Evolutionary conservation across 2,797 vertebrate genomes (phyloP).

Genomic region (Mormyrus proboscirostris): DNA sequence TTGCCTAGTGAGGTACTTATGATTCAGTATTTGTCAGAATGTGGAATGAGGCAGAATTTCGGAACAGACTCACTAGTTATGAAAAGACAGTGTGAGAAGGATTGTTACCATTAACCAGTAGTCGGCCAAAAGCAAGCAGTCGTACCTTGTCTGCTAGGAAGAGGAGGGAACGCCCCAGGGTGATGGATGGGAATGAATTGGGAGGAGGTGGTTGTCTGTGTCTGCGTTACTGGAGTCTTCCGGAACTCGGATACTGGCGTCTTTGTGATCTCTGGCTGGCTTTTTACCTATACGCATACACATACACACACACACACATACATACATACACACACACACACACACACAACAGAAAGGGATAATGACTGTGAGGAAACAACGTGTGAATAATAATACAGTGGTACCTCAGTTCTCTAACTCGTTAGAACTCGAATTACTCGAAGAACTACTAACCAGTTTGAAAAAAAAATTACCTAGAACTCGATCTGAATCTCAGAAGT

Average conservation of each 20-base stretch:
- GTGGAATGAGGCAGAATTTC: not conserved
- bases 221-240: conserved; percentile 83
- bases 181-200: conserved; percentile 98
- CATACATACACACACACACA: conserved; percentile 59
- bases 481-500: too few relatives aligned
- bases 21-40: not conserved
- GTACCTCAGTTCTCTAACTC: too few relatives aligned
- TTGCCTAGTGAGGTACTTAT: not conserved
- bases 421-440: too few relatives aligned
- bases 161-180: conserved; percentile 89
- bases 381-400: not conserved
- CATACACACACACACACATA: too few relatives aligned
- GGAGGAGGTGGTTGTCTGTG: conserved; percentile 80
- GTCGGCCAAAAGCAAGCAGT: not conserved
- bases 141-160: conserved; percentile 86
- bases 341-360: conserved; percentile 10
- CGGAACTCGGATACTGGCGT: conserved; percentile 88
- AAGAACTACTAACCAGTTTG: too few relatives aligned
- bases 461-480: too few relatives aligned
- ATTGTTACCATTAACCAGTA: not conserved
- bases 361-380: not conserved
- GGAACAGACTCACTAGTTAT: not conserved
- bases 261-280: conserved; percentile 83
- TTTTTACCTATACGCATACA: conserved; percentile 73
- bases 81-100: not conserved